Evolutionary conservation across 1,140 invertebrate genomes (phyloP), one percentile per base, ranked within the genome.

Genomic region (Campoletis sonorensis): DNA sequence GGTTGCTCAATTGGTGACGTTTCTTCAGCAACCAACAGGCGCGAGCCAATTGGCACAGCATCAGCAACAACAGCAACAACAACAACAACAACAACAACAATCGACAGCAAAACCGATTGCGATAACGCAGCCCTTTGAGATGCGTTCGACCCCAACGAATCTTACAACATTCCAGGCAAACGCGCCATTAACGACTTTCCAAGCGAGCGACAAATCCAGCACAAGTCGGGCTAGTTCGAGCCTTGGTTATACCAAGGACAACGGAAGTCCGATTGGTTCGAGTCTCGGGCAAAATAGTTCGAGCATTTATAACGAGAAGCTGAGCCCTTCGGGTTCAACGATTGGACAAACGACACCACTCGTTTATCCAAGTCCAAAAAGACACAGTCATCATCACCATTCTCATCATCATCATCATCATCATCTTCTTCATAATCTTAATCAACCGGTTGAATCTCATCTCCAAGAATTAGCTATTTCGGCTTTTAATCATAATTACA

Each of bases 1-100:
- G 91, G 94, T 95, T 82, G 93, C 93, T 33, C 95, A 95, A 84
- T 88, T 95, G 79, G 94, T 95, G 26, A 94, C 94, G 85, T 95
- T 95, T 84, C 90, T 95, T 0, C 94, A 95, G 81, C 92, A 93
- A 49, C 93, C 95, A 70, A 82, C 87, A 71, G 84, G 64, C 61
- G 84, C 83, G 27, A 80, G 84, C 75, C 88, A 84, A 77, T 76
- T 84, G 81, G 83, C 71, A 15, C 83, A 26, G 54, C 54, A n/a
- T 4, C 54, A 58, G 5, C 54, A 58, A 16, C 49, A 54, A 58
- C n/a, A n/a, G 49, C 27, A n/a, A 54, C 75, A 26, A 16, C 86
- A n/a, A 61, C 89, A 21, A 83, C 76, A 71, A 33, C 49, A 54
- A 3, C 81, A 79, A 37, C 88, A 89, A 79, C 90, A 89, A 76